Evolutionary conservation across 2,888 invertebrate species (phyloP), one percentile per base, ranked within the genome.

Genomic region (Philereme vetulata): DNA sequence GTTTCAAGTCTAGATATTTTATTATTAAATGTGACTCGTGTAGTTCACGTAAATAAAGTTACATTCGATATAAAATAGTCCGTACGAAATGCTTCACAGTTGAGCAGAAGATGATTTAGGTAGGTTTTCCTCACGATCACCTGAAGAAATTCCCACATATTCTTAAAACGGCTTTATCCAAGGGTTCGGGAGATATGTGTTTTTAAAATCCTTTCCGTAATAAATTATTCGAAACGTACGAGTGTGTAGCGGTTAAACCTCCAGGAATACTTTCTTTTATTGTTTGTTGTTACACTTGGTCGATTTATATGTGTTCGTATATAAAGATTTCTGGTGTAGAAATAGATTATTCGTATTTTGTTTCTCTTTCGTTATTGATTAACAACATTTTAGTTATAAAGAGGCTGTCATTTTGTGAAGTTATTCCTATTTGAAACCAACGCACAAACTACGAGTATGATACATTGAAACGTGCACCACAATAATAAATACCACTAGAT

Each of bases 151-250:
- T 90, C 86, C 82, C 89, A 88, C 87, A 86, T 85, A 85, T 84
- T 85, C 87, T 87, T 87, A 84, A 87, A 84, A 84, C 83, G 81
- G 84, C 82, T 83, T 88, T 82, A 84, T 81, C 81, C 79, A 76
- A 75, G 82, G 84, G 78, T 81, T 82, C 80, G 74, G 75, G 75
- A 79, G 80, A 84, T 85, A 84, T 84, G 84, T 86, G 87, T 87
- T 89, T 88, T 86, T 84, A 85, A 88, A 89, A 86, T 88, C 86
- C 88, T 86, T 86, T 82, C 71, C 75, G 83, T 85, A 82, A 88
- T 90, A 90, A 89, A 90, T 89, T 89, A 88, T 89, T 86, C 83
- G 68, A 71, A 80, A 75, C 75, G 80, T 78, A 56, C 67, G 69
- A 66, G 66, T 66, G 76, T 78, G 74, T 76, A 76, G 75, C 80